Base-by-base conservation (phyloP, 2,888 invertebrate genomes). In the Volucella zonaria region DNA sequence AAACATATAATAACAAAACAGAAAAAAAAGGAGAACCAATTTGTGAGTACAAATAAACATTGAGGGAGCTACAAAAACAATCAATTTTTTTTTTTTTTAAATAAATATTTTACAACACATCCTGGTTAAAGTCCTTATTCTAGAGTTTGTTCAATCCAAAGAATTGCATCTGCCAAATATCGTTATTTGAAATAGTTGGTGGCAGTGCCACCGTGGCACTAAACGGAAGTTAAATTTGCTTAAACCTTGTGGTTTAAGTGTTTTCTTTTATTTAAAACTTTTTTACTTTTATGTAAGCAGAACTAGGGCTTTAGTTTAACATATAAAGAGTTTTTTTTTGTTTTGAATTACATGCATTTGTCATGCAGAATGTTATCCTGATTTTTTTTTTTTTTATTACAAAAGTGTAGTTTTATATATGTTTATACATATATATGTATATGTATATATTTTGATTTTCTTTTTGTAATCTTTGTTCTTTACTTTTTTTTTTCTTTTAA, bases 101-200 rank as follows among this genome's bases (percentile, higher is more conserved):
- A 68, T 77, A 70, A 78, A 68, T 78, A 82, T 64, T 76, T 51
- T 76, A 76, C 56, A 79, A 83, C 79, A 79, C 64, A 79, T 79
- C 45, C 71, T 18, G 49, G 54, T 56, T 54, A 75, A 31, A n/a
- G 51, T 66, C 31, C 51, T 66, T 61, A 66, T 43, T 62, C 52
- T 51, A 66, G 40, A 3, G 23, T 67, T 14, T 54, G 43, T 66
- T 51, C 8, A 38, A 54, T 61, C 43, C 15, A 43, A 66, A 43
- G 75, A 58, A 61, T 71, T 71, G 45, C 59, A 31, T 74, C 47
- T 38, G 61, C 10, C 61, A 49, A 47, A 31, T 58, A 31, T 56
- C 14, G 8, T 54, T 45, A 4, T 31, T 56, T n/a, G 8, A 10
- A 31, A 51, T 51, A 38, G 52, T 66, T 38, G 58, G 66, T 31